These are phyloP conservation scores for Oscheius sp. DNA, from an alignment of 2,888 invertebrate genomes.

Conservation along the genomic window DNA sequence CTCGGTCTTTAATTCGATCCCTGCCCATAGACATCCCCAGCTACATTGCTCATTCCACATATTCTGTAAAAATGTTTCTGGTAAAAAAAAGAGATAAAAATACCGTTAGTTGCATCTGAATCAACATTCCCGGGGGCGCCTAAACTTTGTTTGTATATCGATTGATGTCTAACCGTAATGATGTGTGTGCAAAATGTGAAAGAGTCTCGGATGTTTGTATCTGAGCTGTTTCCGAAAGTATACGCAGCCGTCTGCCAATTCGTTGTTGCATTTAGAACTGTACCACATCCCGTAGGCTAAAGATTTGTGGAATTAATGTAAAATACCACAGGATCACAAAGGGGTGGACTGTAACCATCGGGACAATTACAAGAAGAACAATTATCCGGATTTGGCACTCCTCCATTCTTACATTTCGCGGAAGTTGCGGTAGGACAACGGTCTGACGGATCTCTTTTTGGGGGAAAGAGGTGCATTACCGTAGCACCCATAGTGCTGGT, in stretches of 20 bases:
- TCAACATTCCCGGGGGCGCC: slow-evolving; percentile 39
- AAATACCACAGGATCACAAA: slow-evolving; percentile 35
- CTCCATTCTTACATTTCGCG: slow-evolving; percentile 59
- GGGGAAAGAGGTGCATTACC: slow-evolving; percentile 32
- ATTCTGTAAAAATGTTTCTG: too few species aligned
- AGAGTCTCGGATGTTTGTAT: slow-evolving; percentile 18
- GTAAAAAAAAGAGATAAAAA: too few species aligned
- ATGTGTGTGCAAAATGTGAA: slow-evolving; percentile 23
- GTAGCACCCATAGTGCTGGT: slow-evolving; percentile 60
- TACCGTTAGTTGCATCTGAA: slow-evolving; percentile 35
- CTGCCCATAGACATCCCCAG: slow-evolving; percentile 43
- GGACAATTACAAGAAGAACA: slow-evolving; percentile 64
- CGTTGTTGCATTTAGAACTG: slow-evolving; percentile 34
- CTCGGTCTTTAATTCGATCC: slow-evolving; percentile 32
- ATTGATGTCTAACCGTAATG: neutral
- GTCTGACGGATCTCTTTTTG: neutral
- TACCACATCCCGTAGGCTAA: slow-evolving; percentile 38
- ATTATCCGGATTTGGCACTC: slow-evolving; percentile 54
- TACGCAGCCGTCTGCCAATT: slow-evolving; percentile 35
- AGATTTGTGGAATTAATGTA: neutral
- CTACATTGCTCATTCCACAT: slow-evolving; percentile 41
- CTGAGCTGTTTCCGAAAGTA: slow-evolving; percentile 34
- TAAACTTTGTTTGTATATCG: neutral
- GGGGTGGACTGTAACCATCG: slow-evolving; percentile 57
- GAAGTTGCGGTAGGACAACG: slow-evolving; percentile 1